Evolutionary conservation across 2,113 vertebrate genomes (phyloP), one percentile per base, ranked within the genome.

Genomic region (Epinephelus lanceolatus): DNA sequence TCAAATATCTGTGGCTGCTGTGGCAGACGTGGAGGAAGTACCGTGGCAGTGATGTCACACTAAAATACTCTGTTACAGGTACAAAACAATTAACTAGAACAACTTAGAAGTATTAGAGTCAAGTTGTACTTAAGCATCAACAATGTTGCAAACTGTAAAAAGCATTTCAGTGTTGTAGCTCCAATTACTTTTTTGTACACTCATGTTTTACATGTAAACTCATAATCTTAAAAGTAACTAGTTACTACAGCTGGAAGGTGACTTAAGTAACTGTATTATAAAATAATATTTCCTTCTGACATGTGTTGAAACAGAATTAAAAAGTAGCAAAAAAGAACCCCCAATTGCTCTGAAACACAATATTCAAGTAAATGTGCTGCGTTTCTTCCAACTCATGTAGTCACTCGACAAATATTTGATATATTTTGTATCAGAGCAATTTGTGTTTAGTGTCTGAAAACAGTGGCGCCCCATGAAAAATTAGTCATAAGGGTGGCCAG

Each of bases 1-100:
- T 53, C 47, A 59, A 40, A 73, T 72, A 57, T 71, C 77, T 51
- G 6, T 2, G 57, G 10, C 52, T 45, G 13, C 55, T 52, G 56
- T 40, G 40, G 45, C 45, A 70, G 19, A 8, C 2, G 8, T 23
- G 63, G 40, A 69, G 61, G 27, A 52, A 40, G 15, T 21, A 18
- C 27, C 66, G 4, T 15, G 6, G 7, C 0, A 42, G 10, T 6
- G 3, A 19, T 45, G 6, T 40, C 9, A 40, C 56, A 33, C 27
- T 9, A 30, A 23, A 14, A 47, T 18, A 55, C 17, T 52, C 4
- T 10, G n/a, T 30, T 30, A 30, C 30, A 30, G 30, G 30, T 30
- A 30, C 30, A 30, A 30, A 30, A 30, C 30, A 30, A 30, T 30
- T 30, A 30, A 30, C 30, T 30, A 30, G 30, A 30, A 30, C 30